Conservation (phyloP, 2,113 vertebrate genomes). For the Pseudonaja textilis region DNA sequence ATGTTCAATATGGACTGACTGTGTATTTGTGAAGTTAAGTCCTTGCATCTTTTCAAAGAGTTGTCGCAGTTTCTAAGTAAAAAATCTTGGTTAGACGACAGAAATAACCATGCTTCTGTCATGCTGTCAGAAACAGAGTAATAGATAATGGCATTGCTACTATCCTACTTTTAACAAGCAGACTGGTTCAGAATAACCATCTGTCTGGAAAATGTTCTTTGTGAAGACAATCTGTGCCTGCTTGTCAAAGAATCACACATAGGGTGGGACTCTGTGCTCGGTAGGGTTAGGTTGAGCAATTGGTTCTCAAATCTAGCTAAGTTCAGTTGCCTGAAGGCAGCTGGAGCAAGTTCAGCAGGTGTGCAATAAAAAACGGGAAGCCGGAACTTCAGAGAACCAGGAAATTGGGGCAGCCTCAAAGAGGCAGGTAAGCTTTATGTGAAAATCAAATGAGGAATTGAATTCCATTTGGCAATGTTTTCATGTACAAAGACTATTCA, state of each 20-base stretch:
- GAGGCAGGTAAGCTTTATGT: neutral
- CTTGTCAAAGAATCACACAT: neutral
- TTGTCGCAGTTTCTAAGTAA: neutral
- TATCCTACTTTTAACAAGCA: neutral
- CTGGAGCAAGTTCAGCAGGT: neutral
- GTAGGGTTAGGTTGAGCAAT: neutral
- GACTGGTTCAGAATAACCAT: neutral
- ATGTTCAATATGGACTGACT: neutral
- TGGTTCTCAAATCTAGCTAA: neutral
- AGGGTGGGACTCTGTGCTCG: neutral
- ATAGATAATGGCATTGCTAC: neutral
- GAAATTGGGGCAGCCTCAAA: neutral
- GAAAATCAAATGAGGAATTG: neutral
- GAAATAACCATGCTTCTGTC: neutral
- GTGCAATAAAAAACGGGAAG: neutral
- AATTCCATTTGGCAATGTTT: neutral
- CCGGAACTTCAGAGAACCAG: neutral
- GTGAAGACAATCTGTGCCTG: neutral
- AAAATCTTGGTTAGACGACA: neutral
- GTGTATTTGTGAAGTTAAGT: neutral
- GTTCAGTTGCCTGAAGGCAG: neutral
- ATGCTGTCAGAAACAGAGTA: neutral
- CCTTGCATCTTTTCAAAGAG: neutral
- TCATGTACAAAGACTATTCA: neutral
- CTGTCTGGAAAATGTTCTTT: neutral